Evolutionary conservation across 2,888 invertebrate genomes (phyloP), one percentile per base, ranked within the genome.

Genomic region (Leucophenga maculata): DNA sequence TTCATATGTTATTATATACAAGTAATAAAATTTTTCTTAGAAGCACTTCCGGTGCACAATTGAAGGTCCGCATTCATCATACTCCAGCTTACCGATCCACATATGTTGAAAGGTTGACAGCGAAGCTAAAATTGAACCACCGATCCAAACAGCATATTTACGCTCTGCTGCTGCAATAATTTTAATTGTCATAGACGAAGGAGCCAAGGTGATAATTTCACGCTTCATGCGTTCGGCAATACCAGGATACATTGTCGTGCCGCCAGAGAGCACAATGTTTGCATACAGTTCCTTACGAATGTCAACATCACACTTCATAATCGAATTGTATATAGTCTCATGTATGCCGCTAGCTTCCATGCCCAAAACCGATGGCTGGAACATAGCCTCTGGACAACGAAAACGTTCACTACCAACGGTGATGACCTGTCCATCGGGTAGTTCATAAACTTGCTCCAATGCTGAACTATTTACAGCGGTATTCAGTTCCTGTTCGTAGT

Each of bases 271-370:
- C 88, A 95, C 95, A 77, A 94, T 94, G 93, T 94, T 94, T 92
- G 94, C 94, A 91, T 95, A 95, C 91, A 95, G 90, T 91, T 95
- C 95, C 92, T 94, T 94, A 90, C 95, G 93, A 92, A 95, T 96
- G 90, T 96, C 96, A 71, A 96, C 94, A 90, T 96, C 95, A 91
- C 95, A 96, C 93, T 95, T 95, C 95, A 95, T 95, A 93, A 96
- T 95, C 90, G 95, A 95, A 92, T 95, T 95, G 94, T 95, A 96
- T 86, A 94, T 94, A 89, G 95, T 95, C 91, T 95, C 95, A 91
- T 95, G 95, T 91, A 95, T 95, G 87, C 94, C 94, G 91, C 93
- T 93, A 77, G 94, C 94, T 92, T 95, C 94, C 94, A 85, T 85
- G 67, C 85, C 85, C 90, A 95, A 89, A 94, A 95, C 95, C 70